A percentile compares a stretch with the other conserved stretches of the same genome.
These are phyloP conservation scores for Simalia tracyae DNA, from an alignment of 2,797 vertebrate genomes.

Conservation along the genomic window DNA sequence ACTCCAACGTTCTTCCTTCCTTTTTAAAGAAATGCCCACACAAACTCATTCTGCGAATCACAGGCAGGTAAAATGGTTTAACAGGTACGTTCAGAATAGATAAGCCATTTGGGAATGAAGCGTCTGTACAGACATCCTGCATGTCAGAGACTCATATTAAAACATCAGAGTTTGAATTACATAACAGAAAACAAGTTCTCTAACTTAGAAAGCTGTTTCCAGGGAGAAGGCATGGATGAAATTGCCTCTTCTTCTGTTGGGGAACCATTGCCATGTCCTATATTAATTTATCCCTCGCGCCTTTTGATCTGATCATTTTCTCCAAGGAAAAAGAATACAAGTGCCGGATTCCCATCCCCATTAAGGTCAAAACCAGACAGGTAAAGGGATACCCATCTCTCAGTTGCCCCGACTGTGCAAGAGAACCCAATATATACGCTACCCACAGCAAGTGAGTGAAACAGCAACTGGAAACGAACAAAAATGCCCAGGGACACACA, in stretches of 20 bases:
- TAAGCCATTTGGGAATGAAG: conserved; percentile 48
- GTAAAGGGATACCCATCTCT: conserved; percentile 34
- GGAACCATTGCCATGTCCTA: conserved; percentile 38
- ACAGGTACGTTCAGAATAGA: not conserved
- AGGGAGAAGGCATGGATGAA: conserved; percentile 34
- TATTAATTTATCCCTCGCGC: conserved; percentile 33
- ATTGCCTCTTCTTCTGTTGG: not conserved
- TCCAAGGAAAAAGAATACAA: conserved; percentile 39
- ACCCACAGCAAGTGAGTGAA: conserved; percentile 63
- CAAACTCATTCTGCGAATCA: conserved; percentile 18
- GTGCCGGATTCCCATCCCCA: conserved; percentile 47
- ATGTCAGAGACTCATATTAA: not conserved
- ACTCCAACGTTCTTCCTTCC: conserved; percentile 6
- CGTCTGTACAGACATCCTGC: not conserved
- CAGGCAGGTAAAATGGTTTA: not conserved
- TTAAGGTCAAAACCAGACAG: conserved; percentile 43
- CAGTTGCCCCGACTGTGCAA: conserved; percentile 48
- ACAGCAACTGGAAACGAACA: conserved; percentile 62
- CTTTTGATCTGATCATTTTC: conserved; percentile 49
- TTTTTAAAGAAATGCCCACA: not conserved
- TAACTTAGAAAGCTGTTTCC: conserved; percentile 17
- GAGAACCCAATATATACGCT: conserved; percentile 40
- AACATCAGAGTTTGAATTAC: conserved; percentile 26
- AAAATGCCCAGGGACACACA: conserved; percentile 54
- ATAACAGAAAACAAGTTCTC: not conserved